A percentile compares a stretch with the other conserved stretches of the same genome.
phyloP scores from a whole-genome alignment of 2,797 vertebrate species.

The Rousettus madagascariensis region DNA sequence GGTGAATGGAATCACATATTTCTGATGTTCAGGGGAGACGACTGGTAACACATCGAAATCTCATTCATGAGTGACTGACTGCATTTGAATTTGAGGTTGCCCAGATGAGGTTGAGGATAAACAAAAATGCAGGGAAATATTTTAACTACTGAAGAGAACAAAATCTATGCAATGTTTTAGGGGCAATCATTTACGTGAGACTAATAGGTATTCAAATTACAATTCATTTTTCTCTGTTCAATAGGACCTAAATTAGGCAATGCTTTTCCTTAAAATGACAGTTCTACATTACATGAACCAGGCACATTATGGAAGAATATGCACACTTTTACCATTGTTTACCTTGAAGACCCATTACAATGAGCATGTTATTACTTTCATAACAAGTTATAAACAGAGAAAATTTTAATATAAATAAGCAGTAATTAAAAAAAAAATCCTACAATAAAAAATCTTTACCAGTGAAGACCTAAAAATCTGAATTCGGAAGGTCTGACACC shows the following conservation, averaged over 20 bases:
- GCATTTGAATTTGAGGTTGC: not conserved
- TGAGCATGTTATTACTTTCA: not conserved
- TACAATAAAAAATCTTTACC: not conserved
- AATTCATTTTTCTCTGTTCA: not conserved
- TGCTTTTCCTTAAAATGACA: not conserved
- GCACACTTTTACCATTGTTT: not conserved
- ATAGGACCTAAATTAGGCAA: not conserved
- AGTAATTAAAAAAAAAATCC: not conserved
- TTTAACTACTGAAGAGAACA: not conserved
- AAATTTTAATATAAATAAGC: not conserved
- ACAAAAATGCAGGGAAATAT: not conserved
- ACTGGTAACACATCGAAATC: not conserved
- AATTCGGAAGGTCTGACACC: not conserved
- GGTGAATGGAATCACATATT: not conserved
- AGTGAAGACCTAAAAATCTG: not conserved
- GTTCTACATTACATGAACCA: not conserved
- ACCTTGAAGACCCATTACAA: not conserved
- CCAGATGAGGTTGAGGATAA: not conserved
- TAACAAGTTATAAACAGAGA: not conserved
- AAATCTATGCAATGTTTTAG: not conserved
- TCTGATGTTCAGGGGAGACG: not conserved
- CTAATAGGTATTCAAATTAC: not conserved
- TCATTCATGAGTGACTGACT: not conserved
- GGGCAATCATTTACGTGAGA: not conserved
- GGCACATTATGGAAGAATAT: not conserved